Conservation (phyloP, 1,140 invertebrate species). For the Pomacea maculata region DNA sequence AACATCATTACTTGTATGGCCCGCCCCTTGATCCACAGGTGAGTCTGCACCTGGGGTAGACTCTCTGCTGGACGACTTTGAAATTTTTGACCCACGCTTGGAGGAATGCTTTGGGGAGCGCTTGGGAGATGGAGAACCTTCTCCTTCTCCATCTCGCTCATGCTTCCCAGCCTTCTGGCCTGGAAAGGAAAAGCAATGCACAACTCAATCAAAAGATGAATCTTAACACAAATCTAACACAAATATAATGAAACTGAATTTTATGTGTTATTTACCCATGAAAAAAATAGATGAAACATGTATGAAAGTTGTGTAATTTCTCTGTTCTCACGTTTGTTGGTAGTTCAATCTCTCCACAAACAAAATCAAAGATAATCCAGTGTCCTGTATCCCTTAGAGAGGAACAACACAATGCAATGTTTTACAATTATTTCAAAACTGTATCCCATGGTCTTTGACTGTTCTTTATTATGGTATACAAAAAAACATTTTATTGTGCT, state of each 20-base stretch:
- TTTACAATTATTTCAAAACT: too few species aligned
- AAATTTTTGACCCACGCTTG: constrained; percentile 28
- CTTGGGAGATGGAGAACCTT: constrained; percentile 36
- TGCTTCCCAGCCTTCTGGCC: constrained; percentile 49
- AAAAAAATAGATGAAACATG: too few species aligned
- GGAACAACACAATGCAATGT: too few species aligned
- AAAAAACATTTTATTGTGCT: too few species aligned
- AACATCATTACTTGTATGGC: constrained; percentile 26
- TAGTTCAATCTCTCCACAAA: too few species aligned
- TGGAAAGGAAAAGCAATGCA: constrained; percentile 23
- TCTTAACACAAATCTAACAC: neutral
- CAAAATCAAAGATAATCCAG: too few species aligned
- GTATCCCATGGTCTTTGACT: too few species aligned
- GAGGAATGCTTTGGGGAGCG: constrained; percentile 44
- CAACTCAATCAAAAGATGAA: neutral
- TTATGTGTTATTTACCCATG: too few species aligned
- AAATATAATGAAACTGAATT: neutral
- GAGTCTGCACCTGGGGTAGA: constrained; percentile 16
- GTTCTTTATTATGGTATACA: too few species aligned
- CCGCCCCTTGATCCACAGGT: constrained; percentile 2
- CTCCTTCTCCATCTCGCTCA: constrained; percentile 31
- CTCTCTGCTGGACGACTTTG: constrained; percentile 30
- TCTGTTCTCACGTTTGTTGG: too few species aligned
- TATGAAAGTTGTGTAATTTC: too few species aligned
- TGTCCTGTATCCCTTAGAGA: too few species aligned